A percentile compares a stretch with the other conserved stretches of the same genome.
phyloP scores from a whole-genome alignment of 2,888 invertebrate genomes.

The Mechanitis mazaeus region DNA sequence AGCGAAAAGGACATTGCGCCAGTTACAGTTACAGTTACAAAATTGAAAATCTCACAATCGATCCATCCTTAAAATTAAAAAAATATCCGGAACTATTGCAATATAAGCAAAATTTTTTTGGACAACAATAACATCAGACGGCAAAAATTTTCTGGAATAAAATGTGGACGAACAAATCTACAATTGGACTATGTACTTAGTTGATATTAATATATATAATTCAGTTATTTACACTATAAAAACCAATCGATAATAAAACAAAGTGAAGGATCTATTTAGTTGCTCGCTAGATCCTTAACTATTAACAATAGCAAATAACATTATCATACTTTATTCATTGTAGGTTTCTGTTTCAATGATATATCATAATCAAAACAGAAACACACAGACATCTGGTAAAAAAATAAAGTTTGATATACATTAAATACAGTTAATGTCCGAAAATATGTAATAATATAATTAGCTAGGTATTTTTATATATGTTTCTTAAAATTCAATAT shows the following conservation, averaged over 20 bases:
- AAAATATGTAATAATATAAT: slow-evolving; percentile 43
- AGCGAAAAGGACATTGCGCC: slow-evolving; percentile 40
- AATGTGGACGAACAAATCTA: slow-evolving; percentile 70
- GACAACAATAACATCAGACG: slow-evolving; percentile 67
- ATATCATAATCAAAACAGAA: slow-evolving; percentile 30
- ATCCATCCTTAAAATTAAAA: slow-evolving; percentile 25
- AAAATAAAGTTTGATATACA: slow-evolving; percentile 37
- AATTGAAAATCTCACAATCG: slow-evolving; percentile 23
- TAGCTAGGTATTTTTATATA: slow-evolving; percentile 33
- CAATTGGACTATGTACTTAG: slow-evolving; percentile 65
- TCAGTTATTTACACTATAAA: slow-evolving; percentile 59
- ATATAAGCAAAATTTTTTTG: slow-evolving; percentile 53
- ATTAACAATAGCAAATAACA: slow-evolving; percentile 35
- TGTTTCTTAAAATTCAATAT: slow-evolving; percentile 42
- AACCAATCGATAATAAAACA: slow-evolving; percentile 44
- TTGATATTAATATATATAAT: slow-evolving; percentile 52
- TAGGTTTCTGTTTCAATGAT: slow-evolving; percentile 13
- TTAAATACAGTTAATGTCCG: slow-evolving; percentile 44
- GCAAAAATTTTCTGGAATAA: slow-evolving; percentile 69
- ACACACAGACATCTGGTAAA: slow-evolving; percentile 40
- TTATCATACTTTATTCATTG: slow-evolving; percentile 27
- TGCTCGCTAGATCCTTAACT: slow-evolving; percentile 28
- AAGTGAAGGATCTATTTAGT: slow-evolving; percentile 33
- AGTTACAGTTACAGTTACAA: slow-evolving; percentile 6
- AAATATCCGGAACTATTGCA: slow-evolving; percentile 38